Conservation (phyloP, 2,113 vertebrate genomes). For the Ornithorhynchus anatinus region DNA sequence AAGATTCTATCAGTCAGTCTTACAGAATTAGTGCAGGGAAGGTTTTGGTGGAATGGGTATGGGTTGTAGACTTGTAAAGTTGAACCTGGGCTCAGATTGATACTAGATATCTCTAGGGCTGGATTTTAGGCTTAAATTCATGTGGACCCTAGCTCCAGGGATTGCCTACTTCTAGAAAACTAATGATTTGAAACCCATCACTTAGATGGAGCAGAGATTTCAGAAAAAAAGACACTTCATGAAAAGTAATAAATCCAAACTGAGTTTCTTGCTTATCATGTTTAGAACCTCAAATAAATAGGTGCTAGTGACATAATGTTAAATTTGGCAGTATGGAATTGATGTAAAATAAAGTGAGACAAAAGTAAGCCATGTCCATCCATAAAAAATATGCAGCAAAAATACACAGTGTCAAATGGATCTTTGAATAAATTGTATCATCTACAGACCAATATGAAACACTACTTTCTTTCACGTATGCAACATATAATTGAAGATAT, state of each 20-base stretch:
- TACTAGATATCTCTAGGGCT: neutral
- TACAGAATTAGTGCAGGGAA: no score
- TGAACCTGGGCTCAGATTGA: no score
- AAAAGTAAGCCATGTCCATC: neutral
- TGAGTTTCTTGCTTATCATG: slow-evolving; percentile 9
- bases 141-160: neutral
- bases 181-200: no score
- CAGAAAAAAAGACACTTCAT: neutral
- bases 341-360: neutral
- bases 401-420: neutral
- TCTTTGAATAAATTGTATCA: neutral
- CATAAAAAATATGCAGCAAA: neutral
- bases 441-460: neutral
- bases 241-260: neutral
- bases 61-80: no score
- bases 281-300: neutral
- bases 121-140: neutral
- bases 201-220: no score
- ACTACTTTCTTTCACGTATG: no score
- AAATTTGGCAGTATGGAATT: neutral
- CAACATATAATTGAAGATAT: no score
- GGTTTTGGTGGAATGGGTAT: no score
- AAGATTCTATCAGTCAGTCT: no score
- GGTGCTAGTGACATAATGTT: neutral
- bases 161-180: neutral